Evolutionary conservation across 2,888 invertebrate genomes (phyloP), one percentile per base, ranked within the genome.

Genomic region (Dione vanillae): DNA sequence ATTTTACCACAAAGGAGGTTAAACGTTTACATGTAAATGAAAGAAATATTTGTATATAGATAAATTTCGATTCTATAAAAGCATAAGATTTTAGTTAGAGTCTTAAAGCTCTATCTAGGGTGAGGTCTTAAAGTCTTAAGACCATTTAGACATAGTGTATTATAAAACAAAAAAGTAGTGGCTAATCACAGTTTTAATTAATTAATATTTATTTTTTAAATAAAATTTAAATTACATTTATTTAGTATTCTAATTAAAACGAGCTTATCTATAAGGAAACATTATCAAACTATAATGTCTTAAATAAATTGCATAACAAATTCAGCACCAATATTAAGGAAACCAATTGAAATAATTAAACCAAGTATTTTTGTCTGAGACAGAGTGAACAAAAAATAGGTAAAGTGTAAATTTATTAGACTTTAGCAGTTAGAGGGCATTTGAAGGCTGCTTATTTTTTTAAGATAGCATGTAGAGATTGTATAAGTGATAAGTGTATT

Each of bases 381-480:
- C 52, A 10, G n/a, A 40, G 5, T 9, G 40, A n/a, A n/a, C 51
- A 51, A 64, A 64, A 65, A 65, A 65, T 40, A 40, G n/a, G 20
- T 52, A 41, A 40, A 51, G 37, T 40, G 51, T 19, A 52, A 10
- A n/a, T 49, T 37, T 51, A 51, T 56, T 51, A 41, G 41, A 65
- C 65, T 52, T 52, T 52, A 56, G 10, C 37, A 37, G 16, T 16
- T 56, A 56, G 56, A 37, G 56, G 56, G 37, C 56, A 35, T 56
- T 56, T 56, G 56, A 56, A 56, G 56, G 56, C 56, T 56, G 56
- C 2, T 40, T 56, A 37, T 40, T 56, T 40, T 56, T 56, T 37
- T 37, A 56, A 56, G n/a, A 37, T 56, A 16, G 6, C 2, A 37
- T 5, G 1, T 56, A 56, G 6, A 6, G n/a, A 37, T 16, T n/a